Base-by-base conservation (phyloP, 2,888 invertebrate genomes). In the Troides oblongomaculatus region DNA sequence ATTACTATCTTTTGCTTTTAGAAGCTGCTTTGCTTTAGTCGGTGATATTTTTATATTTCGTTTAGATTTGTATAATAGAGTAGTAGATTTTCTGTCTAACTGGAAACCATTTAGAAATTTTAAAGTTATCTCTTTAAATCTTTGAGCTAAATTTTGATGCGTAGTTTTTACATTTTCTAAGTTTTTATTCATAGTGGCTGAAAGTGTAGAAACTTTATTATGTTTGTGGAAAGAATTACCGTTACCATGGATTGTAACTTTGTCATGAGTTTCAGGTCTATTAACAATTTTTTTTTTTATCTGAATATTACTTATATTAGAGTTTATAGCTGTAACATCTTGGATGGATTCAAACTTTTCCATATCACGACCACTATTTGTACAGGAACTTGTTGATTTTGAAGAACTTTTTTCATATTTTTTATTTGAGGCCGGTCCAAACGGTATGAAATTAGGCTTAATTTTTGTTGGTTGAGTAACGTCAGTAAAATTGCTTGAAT, bases 41-140 rank as follows among this genome's bases (percentile, higher is more conserved):
- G 50, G 36, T 17, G 58, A 58, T 58, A 50, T 58, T 68, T 57
- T 63, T 43, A 68, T 10, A 1, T 36, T 14, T 23, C 59, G 43
- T 8, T 57, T 62, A 5, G 56, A 17, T 10, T n/a, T 46, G 23
- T 56, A 25, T 17, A 30, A 39, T 0, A 67, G 62, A 30, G 66
- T 57, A 30, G 67, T 62, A 25, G 60, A 59, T 17, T 39, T 64
- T 23, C 30, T 53, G 23, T 46, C 57, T 23, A 25, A 56, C 30
- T 67, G 14, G 21, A 67, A 60, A 21, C 43, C 64, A 3, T 67
- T 63, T 3, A 70, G 61, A 56, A 67, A 67, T 21, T 67, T 67
- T 21, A 67, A 21, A 6, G 63, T 64, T 5, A 60, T 61, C 21
- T 64, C 67, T 64, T 67, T 70, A 6, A 70, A 30, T 36, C 21